Evolutionary conservation across 2,888 invertebrate species (phyloP), one percentile per base, ranked within the genome.

Genomic region (Standfussiana lucernea): DNA sequence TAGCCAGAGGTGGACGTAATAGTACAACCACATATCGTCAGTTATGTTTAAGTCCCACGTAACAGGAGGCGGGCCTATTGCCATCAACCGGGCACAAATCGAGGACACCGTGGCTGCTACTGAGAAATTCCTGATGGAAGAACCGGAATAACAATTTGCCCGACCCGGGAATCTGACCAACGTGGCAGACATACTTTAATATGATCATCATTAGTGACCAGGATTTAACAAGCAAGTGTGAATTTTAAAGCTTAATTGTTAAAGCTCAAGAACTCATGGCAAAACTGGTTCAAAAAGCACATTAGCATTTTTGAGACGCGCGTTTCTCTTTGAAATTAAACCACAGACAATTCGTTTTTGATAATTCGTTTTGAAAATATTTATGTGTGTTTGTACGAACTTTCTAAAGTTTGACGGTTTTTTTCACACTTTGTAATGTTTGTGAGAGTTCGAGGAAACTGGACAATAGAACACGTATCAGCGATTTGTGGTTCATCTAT

Each of bases 361-460:
- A 65, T 45, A 28, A 37, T 72, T 40, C 45, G 24, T 82, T 77
- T 82, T 77, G 65, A 77, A 82, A 82, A 82, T 82, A 66, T 66
- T 53, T 37, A 40, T 53, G 50, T 61, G n/a, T 21, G 50, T 45
- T 45, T 40, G 66, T 24, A 40, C 5, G n/a, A 5, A 64, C 80
- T 84, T 79, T 82, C 84, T 47, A 68, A 59, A 35, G 45, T 47
- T 56, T 68, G 6, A 79, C 47, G 2, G 13, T 18, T 40, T 56
- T 28, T 75, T 65, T 81, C 45, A 45, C 74, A 79, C 42, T 28
- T 75, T 1, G 2, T 28, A 24, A 64, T 61, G 15, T 45, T 45
- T 35, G 40, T 35, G 47, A 64, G 53, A 79, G 35, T 37, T 32
- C 2, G 8, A n/a, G 13, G 61, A 35, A 53, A n/a, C 5, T 56